Percentiles rank a stretch among this genome's conserved stretches.
Conservation (phyloP, 2,888 invertebrate genomes). For the Leptothorax acervorum region DNA sequence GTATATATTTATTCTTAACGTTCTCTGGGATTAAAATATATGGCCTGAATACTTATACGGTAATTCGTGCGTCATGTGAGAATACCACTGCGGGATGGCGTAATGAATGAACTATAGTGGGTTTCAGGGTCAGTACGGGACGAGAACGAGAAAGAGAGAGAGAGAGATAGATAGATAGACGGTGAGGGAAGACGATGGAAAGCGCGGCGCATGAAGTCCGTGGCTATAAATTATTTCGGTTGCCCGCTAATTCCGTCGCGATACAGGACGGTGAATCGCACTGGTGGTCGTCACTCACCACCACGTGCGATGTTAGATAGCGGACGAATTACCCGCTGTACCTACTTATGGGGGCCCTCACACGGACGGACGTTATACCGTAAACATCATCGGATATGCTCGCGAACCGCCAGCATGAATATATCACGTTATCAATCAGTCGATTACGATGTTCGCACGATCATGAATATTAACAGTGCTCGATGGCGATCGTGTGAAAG, state of each 20-base stretch:
- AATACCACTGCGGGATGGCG: constrained; percentile 19
- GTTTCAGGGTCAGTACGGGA: constrained; percentile 34
- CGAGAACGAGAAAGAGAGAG: neutral
- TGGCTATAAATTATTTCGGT: constrained; percentile 44
- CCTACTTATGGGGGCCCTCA: constrained; percentile 5
- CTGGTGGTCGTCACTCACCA: constrained; percentile 14
- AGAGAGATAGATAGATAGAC: neutral
- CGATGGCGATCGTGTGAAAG: constrained; percentile 14
- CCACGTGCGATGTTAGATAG: constrained; percentile 3
- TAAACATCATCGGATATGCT: constrained; percentile 11
- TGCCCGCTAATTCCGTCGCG: constrained; percentile 40
- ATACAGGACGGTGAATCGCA: constrained; percentile 29
- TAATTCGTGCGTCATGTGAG: constrained; percentile 27
- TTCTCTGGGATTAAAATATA: constrained; percentile 11
- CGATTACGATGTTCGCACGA: constrained; percentile 19
- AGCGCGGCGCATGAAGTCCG: constrained; percentile 11
- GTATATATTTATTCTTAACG: constrained; percentile 15
- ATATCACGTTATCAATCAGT: constrained; percentile 27
- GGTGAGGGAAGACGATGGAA: constrained; percentile 8
- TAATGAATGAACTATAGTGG: constrained; percentile 43
- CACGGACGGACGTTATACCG: neutral
- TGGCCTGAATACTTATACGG: constrained; percentile 7
- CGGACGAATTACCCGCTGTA: neutral
- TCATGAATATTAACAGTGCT: neutral
- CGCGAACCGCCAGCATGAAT: neutral